Conservation (phyloP, 2,888 invertebrate genomes). For the Eristalinus aeneus region DNA sequence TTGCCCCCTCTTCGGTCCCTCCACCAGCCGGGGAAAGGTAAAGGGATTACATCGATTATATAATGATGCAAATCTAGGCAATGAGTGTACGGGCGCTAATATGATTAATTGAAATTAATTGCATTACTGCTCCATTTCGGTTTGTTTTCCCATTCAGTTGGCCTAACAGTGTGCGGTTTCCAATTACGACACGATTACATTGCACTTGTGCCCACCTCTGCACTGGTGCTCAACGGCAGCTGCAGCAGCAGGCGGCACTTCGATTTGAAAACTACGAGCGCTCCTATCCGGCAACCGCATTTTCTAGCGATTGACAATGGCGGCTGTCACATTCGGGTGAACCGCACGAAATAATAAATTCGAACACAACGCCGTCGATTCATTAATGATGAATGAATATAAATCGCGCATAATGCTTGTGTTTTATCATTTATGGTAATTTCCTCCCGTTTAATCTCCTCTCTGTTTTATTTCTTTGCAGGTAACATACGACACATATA, state of each 20-base stretch:
- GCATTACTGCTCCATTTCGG: slow-evolving; percentile 56
- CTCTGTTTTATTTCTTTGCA: slow-evolving; percentile 11
- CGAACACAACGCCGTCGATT: slow-evolving; percentile 5
- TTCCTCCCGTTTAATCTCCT: not conserved
- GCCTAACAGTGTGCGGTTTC: slow-evolving; percentile 41
- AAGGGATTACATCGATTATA: not conserved
- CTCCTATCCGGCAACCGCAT: slow-evolving; percentile 42
- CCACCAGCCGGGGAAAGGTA: not conserved
- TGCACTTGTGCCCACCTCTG: not conserved
- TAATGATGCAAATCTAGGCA: slow-evolving; percentile 7
- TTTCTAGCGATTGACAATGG: slow-evolving; percentile 49
- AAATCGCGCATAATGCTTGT: slow-evolving; percentile 1
- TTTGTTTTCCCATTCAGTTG: slow-evolving; percentile 6
- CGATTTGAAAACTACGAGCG: slow-evolving; percentile 40
- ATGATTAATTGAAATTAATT: slow-evolving; percentile 60
- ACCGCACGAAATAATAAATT: slow-evolving; percentile 43
- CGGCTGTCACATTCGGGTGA: slow-evolving; percentile 54
- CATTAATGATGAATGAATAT: slow-evolving; percentile 27
- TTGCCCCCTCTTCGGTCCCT: not conserved
- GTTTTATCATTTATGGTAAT: slow-evolving; percentile 32
- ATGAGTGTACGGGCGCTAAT: slow-evolving; percentile 1
- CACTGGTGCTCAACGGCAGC: not conserved
- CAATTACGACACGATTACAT: slow-evolving; percentile 32
- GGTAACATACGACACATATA: not conserved
- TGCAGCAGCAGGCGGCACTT: slow-evolving; percentile 12